phyloP scores from a whole-genome alignment of 2,113 vertebrate species.

The Rhea americana region DNA sequence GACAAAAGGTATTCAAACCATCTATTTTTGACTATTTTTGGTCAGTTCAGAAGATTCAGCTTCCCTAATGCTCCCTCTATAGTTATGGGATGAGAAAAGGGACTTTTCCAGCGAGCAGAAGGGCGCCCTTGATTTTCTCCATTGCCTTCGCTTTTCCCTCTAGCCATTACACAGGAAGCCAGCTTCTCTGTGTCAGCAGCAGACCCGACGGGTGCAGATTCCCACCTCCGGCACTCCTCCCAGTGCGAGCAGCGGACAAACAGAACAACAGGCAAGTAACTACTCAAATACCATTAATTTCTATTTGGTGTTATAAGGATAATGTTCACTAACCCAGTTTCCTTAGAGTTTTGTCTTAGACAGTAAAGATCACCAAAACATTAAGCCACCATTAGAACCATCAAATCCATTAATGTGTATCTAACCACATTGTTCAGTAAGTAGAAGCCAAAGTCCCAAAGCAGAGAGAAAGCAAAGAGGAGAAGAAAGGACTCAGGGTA shows the following conservation, averaged over 20 bases:
- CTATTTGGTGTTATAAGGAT: neutral
- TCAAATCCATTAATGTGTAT: neutral
- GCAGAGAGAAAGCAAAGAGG: neutral
- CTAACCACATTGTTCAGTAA: neutral
- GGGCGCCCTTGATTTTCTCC: neutral
- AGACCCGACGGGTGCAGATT: rapidly evolving
- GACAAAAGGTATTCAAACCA: neutral
- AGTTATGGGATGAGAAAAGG: rapidly evolving
- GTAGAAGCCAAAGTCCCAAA: neutral
- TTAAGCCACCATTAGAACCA: neutral
- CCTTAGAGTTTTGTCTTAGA: neutral
- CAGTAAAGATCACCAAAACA: neutral
- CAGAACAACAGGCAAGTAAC: neutral
- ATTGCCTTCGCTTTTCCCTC: rapidly evolving
- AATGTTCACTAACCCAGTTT: neutral
- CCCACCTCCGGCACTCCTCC: neutral
- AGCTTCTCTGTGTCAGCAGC: neutral
- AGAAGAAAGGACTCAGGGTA: neutral
- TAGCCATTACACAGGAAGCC: rapidly evolving
- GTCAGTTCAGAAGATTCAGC: rapidly evolving
- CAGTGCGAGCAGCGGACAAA: neutral
- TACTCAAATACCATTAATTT: neutral
- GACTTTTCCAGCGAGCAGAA: neutral
- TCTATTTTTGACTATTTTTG: rapidly evolving
- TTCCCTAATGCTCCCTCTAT: neutral